Percentiles rank a stretch among this genome's conserved stretches.
Evolutionary conservation across 1,140 invertebrate genomes (phyloP).

Genomic region (Copidosoma floridanum): DNA sequence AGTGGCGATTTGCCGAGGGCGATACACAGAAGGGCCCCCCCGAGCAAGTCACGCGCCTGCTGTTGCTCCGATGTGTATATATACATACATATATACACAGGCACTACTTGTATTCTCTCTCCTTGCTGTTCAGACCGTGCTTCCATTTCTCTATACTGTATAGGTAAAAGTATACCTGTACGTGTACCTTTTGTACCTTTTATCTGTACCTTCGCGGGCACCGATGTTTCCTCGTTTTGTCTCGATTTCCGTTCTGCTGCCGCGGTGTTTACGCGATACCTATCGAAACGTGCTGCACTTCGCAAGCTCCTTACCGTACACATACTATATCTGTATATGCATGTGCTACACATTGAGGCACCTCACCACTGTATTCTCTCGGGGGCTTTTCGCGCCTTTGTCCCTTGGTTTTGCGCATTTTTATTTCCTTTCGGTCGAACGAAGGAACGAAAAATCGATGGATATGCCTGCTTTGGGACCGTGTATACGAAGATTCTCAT

Average conservation of each 20-base stretch:
- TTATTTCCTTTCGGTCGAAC: neutral
- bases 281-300: constrained; percentile 18
- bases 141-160: neutral
- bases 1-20: constrained; percentile 2
- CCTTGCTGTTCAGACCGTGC: too few relatives aligned
- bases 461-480: too few relatives aligned
- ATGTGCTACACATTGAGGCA: neutral
- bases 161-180: too few relatives aligned
- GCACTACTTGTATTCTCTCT: neutral
- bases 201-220: neutral
- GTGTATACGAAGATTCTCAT: too few relatives aligned
- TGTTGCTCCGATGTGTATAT: neutral
- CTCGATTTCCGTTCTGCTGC: constrained; percentile 23
- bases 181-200: too few relatives aligned
- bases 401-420: neutral
- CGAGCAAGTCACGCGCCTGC: constrained; percentile 20
- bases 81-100: neutral
- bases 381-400: too few relatives aligned
- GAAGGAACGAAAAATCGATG: neutral
- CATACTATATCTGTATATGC: neutral
- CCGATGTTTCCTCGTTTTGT: constrained; percentile 21
- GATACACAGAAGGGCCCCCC: constrained; percentile 11
- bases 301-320: too few relatives aligned
- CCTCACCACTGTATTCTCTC: too few relatives aligned
- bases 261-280: constrained; percentile 13